These are phyloP conservation scores for Eumerus sabulonum DNA, from an alignment of 2,888 invertebrate genomes.

Conservation along the genomic window DNA sequence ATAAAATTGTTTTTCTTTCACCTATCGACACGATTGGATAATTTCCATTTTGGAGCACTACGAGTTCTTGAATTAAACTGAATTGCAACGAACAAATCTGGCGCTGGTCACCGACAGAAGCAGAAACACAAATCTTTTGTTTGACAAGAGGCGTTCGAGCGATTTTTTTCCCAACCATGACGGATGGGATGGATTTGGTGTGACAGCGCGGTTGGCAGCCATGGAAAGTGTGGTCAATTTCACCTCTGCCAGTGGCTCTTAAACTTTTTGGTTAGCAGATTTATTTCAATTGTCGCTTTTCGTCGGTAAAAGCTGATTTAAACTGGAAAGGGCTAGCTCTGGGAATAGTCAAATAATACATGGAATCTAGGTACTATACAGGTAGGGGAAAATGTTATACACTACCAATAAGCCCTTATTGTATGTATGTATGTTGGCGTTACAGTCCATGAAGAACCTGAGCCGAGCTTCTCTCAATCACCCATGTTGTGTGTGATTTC, in stretches of 20 bases:
- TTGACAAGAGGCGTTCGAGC: constrained; percentile 57
- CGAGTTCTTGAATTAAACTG: constrained; percentile 66
- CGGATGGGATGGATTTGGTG: constrained; percentile 19
- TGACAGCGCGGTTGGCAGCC: constrained; percentile 26
- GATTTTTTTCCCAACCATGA: constrained; percentile 46
- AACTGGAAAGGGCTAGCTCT: too few species aligned
- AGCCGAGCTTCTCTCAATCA: too few species aligned
- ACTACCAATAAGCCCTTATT: too few species aligned
- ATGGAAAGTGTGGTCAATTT: constrained; percentile 25
- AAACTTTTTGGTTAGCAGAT: constrained; percentile 16
- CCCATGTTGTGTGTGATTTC: too few species aligned
- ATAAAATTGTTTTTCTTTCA: too few species aligned
- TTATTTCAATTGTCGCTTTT: too few species aligned
- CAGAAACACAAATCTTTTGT: constrained; percentile 52
- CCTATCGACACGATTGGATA: background rate
- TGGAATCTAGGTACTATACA: too few species aligned
- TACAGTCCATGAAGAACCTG: too few species aligned
- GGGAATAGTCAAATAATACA: too few species aligned
- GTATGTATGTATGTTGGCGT: too few species aligned
- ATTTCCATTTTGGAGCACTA: constrained; percentile 57
- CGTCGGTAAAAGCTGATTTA: too few species aligned
- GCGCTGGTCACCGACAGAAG: constrained; percentile 43
- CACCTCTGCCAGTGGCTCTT: background rate
- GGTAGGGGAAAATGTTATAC: too few species aligned
- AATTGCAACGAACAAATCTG: constrained; percentile 49